phyloP scores from a whole-genome alignment of 2,113 vertebrate species.

The Mastomys natalensis region DNA sequence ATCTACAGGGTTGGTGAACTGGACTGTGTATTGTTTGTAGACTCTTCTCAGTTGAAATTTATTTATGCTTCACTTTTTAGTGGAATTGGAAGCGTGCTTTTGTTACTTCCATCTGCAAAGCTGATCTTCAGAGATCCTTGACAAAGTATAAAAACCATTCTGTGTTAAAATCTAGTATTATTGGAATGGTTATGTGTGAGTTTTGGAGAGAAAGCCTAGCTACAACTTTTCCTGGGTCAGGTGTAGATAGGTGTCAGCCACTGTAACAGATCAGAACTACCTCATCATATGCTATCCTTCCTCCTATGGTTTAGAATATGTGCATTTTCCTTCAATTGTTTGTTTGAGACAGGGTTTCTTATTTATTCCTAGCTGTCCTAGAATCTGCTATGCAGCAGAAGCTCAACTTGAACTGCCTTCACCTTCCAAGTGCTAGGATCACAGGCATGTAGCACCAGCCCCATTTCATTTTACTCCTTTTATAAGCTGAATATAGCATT shows the following conservation, averaged over 20 bases:
- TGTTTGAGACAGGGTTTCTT: neutral
- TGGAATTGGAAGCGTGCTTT: neutral
- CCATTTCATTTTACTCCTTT: conserved; percentile 53
- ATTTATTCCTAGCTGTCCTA: neutral
- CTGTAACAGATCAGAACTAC: neutral
- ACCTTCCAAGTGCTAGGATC: neutral
- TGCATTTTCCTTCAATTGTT: neutral
- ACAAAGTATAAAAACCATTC: neutral
- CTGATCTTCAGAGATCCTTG: neutral
- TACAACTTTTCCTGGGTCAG: neutral
- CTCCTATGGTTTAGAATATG: neutral
- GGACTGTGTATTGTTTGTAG: neutral
- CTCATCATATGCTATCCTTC: neutral
- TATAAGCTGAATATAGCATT: conserved; percentile 50
- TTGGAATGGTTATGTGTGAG: neutral
- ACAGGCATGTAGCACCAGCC: neutral
- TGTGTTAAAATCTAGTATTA: neutral
- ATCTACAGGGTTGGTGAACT: neutral
- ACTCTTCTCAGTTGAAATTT: neutral
- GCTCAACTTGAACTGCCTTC: neutral
- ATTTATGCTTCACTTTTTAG: neutral
- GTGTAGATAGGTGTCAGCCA: neutral
- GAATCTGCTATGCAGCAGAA: neutral
- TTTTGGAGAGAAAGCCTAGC: neutral
- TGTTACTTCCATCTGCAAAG: neutral